Percentiles rank a stretch among this genome's conserved stretches.
phyloP scores from a whole-genome alignment of 2,888 invertebrate genomes.

The Xylocampa areola region DNA sequence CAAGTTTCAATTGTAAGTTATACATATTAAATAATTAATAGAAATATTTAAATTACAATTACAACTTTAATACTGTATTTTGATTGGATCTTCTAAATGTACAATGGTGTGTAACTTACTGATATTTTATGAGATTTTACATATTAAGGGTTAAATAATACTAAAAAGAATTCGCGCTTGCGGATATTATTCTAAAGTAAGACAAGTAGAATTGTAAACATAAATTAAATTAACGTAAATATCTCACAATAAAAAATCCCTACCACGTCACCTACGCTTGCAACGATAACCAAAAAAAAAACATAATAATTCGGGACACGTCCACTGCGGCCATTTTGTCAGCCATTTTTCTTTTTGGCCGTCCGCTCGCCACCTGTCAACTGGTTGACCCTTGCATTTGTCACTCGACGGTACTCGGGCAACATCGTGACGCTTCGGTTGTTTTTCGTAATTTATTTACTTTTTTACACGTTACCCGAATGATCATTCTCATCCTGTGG shows the following conservation, averaged over 20 bases:
- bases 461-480: constrained; percentile 45
- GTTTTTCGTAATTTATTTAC: constrained; percentile 57
- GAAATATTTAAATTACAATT: constrained; percentile 36
- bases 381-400: constrained; percentile 73
- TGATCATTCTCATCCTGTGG: constrained; percentile 35
- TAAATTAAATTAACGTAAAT: not conserved
- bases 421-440: constrained; percentile 58
- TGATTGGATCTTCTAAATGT: constrained; percentile 15
- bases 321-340: constrained; percentile 60
- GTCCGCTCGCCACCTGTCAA: constrained; percentile 66
- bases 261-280: constrained; percentile 20
- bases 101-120: constrained; percentile 15
- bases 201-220: too few species aligned
- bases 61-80: constrained; percentile 27
- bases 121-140: constrained; percentile 1
- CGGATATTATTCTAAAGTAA: too few species aligned
- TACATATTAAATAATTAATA: constrained; percentile 33
- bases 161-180: too few species aligned
- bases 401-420: constrained; percentile 65
- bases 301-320: constrained; percentile 49
- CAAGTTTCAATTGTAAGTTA: constrained; percentile 26
- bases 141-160: too few species aligned
- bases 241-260: not conserved
- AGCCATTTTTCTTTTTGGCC: constrained; percentile 63
- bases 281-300: constrained; percentile 33